A percentile compares a stretch with the other conserved stretches of the same genome.
phyloP scores from a whole-genome alignment of 1,140 invertebrate genomes.

The Adoxophyes honmai region DNA sequence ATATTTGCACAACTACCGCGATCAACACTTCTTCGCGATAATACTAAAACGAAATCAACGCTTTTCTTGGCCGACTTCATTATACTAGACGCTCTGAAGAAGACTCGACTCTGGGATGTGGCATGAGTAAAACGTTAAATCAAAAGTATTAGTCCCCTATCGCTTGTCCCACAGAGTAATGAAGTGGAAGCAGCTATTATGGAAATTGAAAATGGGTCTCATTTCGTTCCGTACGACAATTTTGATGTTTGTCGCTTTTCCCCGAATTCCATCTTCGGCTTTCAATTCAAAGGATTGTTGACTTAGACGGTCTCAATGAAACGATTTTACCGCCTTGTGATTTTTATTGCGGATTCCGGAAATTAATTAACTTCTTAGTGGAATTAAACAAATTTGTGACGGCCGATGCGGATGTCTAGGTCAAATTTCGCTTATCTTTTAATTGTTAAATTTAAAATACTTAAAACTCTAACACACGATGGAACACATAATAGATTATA shows the following conservation, averaged over 20 bases:
- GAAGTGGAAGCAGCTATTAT: conserved; percentile 60
- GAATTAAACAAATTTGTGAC: no score
- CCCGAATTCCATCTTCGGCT: conserved; percentile 28
- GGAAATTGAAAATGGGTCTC: conserved; percentile 50
- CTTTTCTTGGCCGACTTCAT: no score
- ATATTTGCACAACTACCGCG: no score
- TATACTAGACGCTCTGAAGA: no score
- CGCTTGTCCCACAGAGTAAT: conserved; percentile 30
- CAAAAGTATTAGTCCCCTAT: neutral
- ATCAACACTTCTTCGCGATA: no score
- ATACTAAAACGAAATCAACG: no score
- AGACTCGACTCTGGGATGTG: no score
- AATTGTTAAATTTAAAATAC: no score
- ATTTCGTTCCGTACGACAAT: conserved; percentile 46
- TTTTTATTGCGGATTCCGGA: conserved; percentile 19
- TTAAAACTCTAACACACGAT: no score
- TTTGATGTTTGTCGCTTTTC: conserved; percentile 60
- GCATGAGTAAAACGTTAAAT: neutral
- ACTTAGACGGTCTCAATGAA: conserved; percentile 35
- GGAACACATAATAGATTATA: no score
- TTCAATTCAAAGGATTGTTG: conserved; percentile 41
- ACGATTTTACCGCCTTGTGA: conserved; percentile 28
- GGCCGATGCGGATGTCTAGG: no score
- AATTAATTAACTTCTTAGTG: neutral
- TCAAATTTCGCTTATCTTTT: no score